phyloP scores from a whole-genome alignment of 2,888 invertebrate genomes.

The Drosophila rellima region DNA sequence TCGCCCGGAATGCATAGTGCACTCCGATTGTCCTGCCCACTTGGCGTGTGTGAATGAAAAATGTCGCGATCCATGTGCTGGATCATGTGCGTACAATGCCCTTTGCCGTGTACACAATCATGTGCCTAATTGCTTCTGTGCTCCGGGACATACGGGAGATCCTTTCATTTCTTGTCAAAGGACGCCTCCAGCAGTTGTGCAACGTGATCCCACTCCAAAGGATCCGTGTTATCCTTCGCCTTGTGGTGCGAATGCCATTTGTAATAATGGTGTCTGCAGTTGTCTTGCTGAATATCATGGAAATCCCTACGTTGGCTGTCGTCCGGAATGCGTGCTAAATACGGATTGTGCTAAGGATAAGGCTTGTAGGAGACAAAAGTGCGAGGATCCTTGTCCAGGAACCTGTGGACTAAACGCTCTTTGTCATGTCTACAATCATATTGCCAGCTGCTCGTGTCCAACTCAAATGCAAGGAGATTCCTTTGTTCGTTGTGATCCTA shows the following conservation, averaged over 20 bases:
- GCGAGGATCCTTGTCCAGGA: conserved; percentile 90
- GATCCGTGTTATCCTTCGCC: conserved; percentile 86
- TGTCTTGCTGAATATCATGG: conserved; percentile 89
- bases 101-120: conserved; percentile 90
- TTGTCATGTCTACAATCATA: conserved; percentile 91
- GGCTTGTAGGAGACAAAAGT: conserved; percentile 90
- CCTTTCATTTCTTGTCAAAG: conserved; percentile 89
- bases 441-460: conserved; percentile 92
- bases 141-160: conserved; percentile 87
- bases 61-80: conserved; percentile 90
- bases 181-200: conserved; percentile 86
- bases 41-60: conserved; percentile 89
- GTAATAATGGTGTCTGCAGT: conserved; percentile 88
- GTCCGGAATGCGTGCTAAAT: conserved; percentile 91
- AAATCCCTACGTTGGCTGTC: conserved; percentile 89
- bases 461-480: conserved; percentile 90
- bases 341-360: conserved; percentile 90
- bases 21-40: conserved; percentile 87
- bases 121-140: conserved; percentile 91
- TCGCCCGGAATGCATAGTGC: conserved; percentile 87
- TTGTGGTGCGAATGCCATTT: conserved; percentile 87
- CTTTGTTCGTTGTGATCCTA: conserved; percentile 88
- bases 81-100: conserved; percentile 90
- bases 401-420: conserved; percentile 91
- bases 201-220: conserved; percentile 85